Percentiles rank a stretch among this genome's conserved stretches.
phyloP scores from a whole-genome alignment of 2,888 invertebrate species.

The Molanna angustata region DNA sequence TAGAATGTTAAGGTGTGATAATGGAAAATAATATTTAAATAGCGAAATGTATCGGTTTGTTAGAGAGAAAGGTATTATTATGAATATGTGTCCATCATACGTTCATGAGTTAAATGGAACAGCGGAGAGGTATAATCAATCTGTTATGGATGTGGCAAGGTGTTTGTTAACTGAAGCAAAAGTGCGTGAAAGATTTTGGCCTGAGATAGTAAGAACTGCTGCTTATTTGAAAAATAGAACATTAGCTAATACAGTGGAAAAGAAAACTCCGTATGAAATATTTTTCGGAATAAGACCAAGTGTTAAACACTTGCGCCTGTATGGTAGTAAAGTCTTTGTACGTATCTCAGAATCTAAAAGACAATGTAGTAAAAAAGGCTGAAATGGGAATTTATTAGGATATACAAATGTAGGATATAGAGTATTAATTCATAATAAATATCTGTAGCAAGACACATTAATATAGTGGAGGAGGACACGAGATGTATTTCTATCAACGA shows the following conservation, averaged over 20 bases:
- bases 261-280: neutral
- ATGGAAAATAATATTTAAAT: neutral
- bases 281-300: neutral
- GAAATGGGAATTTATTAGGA: neutral
- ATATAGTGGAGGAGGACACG: no score
- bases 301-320: neutral
- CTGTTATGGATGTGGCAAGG: neutral
- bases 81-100: neutral
- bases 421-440: no score
- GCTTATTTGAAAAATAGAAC: conserved; percentile 3
- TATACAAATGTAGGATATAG: neutral
- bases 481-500: no score
- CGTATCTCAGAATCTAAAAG: neutral
- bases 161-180: neutral
- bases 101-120: neutral
- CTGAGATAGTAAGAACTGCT: neutral
- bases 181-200: neutral
- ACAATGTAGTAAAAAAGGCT: neutral
- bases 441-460: no score
- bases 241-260: neutral
- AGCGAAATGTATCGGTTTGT: neutral
- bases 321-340: conserved; percentile 1
- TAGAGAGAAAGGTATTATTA: neutral
- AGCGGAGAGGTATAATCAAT: neutral
- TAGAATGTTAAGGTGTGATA: neutral